Conservation (phyloP, 2,888 invertebrate species). For the Heliconius sara region DNA sequence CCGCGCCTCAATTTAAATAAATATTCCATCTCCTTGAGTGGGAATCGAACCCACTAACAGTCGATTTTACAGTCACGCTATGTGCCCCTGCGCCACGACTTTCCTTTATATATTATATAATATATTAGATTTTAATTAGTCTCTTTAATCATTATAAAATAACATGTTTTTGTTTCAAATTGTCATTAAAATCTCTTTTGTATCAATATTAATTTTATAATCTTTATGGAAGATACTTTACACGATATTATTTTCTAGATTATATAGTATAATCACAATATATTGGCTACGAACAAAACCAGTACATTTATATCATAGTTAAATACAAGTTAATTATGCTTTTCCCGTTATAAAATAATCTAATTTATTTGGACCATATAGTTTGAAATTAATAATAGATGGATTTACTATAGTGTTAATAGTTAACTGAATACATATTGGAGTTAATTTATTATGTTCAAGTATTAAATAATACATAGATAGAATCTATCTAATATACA, state of each 20-base stretch:
- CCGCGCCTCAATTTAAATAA: no score
- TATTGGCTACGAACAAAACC: neutral
- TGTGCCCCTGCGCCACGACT: no score
- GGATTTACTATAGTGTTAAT: neutral
- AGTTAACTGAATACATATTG: neutral
- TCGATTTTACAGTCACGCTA: no score
- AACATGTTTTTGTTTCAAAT: neutral
- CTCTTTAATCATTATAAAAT: neutral
- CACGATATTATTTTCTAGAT: neutral
- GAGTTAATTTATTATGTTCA: neutral
- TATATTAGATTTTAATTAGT: neutral
- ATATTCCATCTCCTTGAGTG: no score
- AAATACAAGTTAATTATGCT: neutral
- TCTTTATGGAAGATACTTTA: neutral
- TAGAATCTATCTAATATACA: no score
- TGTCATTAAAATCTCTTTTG: neutral
- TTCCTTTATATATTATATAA: neutral
- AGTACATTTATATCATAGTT: constrained; percentile 6
- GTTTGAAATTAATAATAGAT: neutral
- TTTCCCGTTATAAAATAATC: neutral
- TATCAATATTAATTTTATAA: neutral
- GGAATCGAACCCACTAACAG: no score
- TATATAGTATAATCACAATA: neutral
- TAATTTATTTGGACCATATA: neutral
- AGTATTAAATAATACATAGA: no score